phyloP scores from a whole-genome alignment of 2,888 invertebrate genomes.

The Noctuana brunneofusca region DNA sequence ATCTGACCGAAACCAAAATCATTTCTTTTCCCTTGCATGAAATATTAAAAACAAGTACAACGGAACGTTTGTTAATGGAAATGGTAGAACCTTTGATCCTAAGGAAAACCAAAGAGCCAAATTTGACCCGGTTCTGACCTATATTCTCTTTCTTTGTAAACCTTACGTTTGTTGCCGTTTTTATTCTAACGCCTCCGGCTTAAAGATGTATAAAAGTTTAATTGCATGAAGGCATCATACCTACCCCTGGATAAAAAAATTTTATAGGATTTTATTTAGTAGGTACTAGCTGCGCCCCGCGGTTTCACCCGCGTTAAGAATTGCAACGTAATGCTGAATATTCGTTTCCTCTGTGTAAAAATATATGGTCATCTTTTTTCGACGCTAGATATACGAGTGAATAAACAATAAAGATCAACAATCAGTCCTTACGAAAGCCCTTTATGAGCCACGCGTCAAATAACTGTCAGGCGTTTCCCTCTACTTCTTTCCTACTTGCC shows the following conservation, averaged over 20 bases:
- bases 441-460: too few species aligned
- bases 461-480: too few species aligned
- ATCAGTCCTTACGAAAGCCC: too few species aligned
- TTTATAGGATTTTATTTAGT: neutral
- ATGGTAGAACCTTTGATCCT: slow-evolving; percentile 28
- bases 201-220: neutral
- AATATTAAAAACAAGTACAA: neutral
- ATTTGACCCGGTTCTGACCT: slow-evolving; percentile 10
- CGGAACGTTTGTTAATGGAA: slow-evolving; percentile 16
- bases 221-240: neutral
- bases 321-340: too few species aligned
- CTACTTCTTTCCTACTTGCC: too few species aligned
- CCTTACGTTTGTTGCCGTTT: slow-evolving; percentile 5
- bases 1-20: neutral
- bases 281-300: too few species aligned
- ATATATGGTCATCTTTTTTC: too few species aligned
- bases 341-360: too few species aligned
- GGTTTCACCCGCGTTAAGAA: too few species aligned
- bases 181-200: slow-evolving; percentile 6
- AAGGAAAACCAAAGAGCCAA: neutral
- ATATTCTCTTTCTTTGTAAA: slow-evolving; percentile 12
- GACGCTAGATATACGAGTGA: too few species aligned
- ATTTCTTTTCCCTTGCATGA: neutral
- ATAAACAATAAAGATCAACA: too few species aligned
- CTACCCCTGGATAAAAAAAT: neutral